Evolutionary conservation across 2,797 vertebrate species (phyloP).

Genomic region (Hydrophis major): DNA sequence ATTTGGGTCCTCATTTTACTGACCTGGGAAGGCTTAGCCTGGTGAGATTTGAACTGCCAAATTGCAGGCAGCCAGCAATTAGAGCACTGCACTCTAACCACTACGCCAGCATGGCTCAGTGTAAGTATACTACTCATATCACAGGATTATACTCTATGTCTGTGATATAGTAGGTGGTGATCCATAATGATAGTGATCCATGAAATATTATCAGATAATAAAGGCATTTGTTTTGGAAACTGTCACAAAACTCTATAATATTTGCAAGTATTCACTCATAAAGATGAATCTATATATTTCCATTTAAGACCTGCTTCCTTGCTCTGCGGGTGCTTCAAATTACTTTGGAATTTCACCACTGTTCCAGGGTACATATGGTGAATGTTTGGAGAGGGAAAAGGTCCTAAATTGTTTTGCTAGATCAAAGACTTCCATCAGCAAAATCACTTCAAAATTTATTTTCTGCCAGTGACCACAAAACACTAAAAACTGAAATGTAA

Average conservation of each 20-base stretch:
- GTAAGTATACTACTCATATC: background rate
- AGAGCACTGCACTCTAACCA: no score
- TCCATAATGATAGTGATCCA: background rate
- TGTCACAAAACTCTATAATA: background rate
- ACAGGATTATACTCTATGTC: background rate
- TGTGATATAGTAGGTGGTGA: background rate
- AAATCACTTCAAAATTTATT: background rate
- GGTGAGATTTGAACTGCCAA: no score
- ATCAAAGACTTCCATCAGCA: background rate
- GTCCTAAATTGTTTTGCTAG: background rate
- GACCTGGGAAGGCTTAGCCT: no score
- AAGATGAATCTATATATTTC: background rate
- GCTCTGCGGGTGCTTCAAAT: background rate
- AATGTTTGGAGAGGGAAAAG: background rate
- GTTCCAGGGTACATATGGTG: background rate
- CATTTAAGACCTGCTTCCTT: background rate
- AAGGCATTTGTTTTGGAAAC: background rate
- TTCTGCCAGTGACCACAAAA: background rate
- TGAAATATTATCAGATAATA: background rate
- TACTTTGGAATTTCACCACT: background rate
- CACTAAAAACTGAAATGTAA: background rate
- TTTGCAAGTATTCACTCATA: background rate
- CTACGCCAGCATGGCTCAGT: no score
- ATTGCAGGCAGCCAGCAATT: no score
- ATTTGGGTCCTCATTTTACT: no score